Evolutionary conservation across 2,888 invertebrate genomes (phyloP).

Genomic region (Lasioglossum pauxillum): DNA sequence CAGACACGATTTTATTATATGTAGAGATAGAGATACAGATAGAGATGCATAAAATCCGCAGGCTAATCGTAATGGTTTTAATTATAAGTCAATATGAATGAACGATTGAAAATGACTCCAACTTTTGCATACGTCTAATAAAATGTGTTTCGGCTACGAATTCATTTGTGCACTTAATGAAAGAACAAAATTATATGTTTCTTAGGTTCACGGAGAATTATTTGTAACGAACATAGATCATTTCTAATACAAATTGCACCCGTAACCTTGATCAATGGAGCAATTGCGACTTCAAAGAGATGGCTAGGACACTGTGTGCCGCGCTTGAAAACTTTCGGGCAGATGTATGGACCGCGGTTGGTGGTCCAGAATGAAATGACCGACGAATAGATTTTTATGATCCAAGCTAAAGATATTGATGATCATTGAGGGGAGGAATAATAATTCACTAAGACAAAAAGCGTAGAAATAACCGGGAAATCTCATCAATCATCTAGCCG

Average conservation of each 20-base stretch:
- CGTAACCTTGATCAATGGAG: background rate
- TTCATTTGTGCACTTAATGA: no score
- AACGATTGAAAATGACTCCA: no score
- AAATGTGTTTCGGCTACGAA: no score
- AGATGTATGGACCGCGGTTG: background rate
- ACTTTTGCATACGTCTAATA: no score
- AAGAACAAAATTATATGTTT: no score
- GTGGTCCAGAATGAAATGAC: constrained; percentile 2
- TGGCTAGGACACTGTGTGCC: background rate
- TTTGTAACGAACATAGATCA: background rate
- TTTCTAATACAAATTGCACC: background rate
- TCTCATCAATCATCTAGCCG: constrained; percentile 52
- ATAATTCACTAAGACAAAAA: constrained; percentile 55
- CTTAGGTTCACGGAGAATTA: background rate
- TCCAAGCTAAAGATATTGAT: constrained; percentile 42
- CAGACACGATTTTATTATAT: no score
- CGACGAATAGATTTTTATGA: constrained; percentile 33
- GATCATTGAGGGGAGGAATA: constrained; percentile 26
- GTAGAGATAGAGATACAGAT: no score
- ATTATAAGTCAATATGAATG: no score
- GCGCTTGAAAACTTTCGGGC: background rate
- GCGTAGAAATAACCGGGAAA: constrained; percentile 35
- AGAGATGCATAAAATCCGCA: no score
- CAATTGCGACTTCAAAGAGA: background rate
- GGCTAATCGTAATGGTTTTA: no score